These are phyloP conservation scores for Cephonodes hylas DNA, from an alignment of 2,888 invertebrate species.

Conservation along the genomic window DNA sequence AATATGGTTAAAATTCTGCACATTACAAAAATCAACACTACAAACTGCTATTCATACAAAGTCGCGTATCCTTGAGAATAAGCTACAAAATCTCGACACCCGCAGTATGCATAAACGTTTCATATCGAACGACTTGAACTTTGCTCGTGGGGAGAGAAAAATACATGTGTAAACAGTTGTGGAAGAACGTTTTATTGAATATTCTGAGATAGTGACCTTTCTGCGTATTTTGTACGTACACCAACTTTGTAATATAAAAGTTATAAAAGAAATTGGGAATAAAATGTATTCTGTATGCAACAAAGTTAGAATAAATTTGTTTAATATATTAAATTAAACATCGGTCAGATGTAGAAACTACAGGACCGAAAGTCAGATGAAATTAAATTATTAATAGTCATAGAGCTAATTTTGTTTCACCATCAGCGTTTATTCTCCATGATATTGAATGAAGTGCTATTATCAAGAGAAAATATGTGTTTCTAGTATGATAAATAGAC, in stretches of 20 bases:
- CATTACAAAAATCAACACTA: not conserved
- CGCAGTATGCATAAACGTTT: constrained; percentile 25
- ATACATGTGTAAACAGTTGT: constrained; percentile 43
- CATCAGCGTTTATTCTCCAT: too few species aligned
- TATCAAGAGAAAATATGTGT: too few species aligned
- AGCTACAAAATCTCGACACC: not conserved
- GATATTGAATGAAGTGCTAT: too few species aligned
- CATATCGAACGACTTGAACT: constrained; percentile 40
- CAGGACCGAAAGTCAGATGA: too few species aligned
- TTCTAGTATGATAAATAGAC: too few species aligned
- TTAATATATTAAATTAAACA: too few species aligned
- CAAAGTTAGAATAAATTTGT: too few species aligned
- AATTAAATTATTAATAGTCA: too few species aligned
- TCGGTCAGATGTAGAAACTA: too few species aligned
- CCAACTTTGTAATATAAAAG: not conserved
- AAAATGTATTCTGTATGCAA: not conserved
- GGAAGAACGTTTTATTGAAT: constrained; percentile 31
- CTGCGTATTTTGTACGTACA: not conserved
- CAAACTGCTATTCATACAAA: not conserved
- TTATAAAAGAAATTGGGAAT: not conserved
- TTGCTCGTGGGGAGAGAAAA: constrained; percentile 26
- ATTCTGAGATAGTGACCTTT: constrained; percentile 25
- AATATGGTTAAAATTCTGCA: not conserved
- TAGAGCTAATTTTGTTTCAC: too few species aligned
- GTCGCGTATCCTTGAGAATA: not conserved